Percentiles rank a stretch among this genome's conserved stretches.
phyloP scores from a whole-genome alignment of 2,797 vertebrate genomes.

The Loriculus beryllinus region DNA sequence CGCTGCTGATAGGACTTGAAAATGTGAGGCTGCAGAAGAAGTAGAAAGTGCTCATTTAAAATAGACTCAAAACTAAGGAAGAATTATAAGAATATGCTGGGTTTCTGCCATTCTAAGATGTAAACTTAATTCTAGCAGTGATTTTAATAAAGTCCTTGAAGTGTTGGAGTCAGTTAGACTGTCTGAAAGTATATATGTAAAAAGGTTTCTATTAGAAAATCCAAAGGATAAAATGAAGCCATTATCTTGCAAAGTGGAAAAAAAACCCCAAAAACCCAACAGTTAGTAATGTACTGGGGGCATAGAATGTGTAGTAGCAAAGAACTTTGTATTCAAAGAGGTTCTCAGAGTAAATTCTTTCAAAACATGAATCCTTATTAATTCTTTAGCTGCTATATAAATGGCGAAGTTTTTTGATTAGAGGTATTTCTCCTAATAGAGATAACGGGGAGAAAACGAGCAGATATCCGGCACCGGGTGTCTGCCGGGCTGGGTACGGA shows the following conservation, averaged over 20 bases:
- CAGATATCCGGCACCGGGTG: background rate
- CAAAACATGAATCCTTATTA: background rate
- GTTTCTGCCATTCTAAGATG: background rate
- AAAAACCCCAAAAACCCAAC: background rate
- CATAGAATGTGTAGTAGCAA: background rate
- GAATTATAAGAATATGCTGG: background rate
- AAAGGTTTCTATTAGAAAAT: background rate
- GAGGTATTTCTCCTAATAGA: background rate
- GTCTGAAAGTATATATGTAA: background rate
- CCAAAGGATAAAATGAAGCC: background rate
- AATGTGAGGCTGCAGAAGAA: background rate
- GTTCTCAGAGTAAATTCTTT: background rate
- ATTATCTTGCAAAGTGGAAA: background rate
- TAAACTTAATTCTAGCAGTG: background rate
- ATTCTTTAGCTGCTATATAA: background rate
- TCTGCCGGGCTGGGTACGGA: fast-evolving
- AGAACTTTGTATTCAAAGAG: background rate
- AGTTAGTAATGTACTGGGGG: background rate
- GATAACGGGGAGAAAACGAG: fast-evolving
- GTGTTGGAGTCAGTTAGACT: background rate
- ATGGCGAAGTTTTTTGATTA: too few species aligned
- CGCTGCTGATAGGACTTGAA: constrained; percentile 5
- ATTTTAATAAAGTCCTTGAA: background rate
- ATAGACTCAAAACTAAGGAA: background rate
- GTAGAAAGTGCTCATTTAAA: background rate